Percentiles rank a stretch among this genome's conserved stretches.
phyloP scores from a whole-genome alignment of 1,140 invertebrate species.

The Hestina assimilis region DNA sequence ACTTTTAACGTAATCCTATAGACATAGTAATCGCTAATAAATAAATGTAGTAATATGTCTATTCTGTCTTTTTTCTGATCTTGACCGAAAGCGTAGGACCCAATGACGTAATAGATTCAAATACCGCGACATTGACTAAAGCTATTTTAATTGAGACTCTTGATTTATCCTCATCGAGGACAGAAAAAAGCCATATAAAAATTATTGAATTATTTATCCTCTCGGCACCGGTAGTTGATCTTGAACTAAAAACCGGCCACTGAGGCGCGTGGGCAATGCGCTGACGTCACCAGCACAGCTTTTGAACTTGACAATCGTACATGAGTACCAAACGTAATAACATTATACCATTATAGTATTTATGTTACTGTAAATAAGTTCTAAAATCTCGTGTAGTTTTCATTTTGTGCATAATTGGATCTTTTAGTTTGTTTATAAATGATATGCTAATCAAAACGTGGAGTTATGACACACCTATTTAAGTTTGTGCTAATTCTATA shows the following conservation, averaged over 20 bases:
- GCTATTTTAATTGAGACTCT: too few species aligned
- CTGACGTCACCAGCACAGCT: conserved; percentile 40
- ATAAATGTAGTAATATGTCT: too few species aligned
- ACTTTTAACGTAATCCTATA: too few species aligned
- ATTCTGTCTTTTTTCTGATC: too few species aligned
- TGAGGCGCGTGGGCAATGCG: conserved; percentile 30
- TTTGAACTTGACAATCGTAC: conserved; percentile 27
- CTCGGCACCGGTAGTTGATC: conserved; percentile 35
- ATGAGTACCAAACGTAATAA: not conserved
- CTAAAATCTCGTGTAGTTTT: not conserved
- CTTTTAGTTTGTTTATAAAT: conserved; percentile 5
- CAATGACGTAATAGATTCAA: too few species aligned
- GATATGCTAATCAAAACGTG: conserved; percentile 11
- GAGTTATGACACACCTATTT: conserved; percentile 13
- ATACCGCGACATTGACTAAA: too few species aligned
- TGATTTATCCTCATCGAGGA: too few species aligned
- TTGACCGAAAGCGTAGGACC: too few species aligned
- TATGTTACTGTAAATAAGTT: not conserved
- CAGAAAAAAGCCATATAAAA: conserved; percentile 10
- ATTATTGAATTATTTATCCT: conserved; percentile 15
- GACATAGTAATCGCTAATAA: too few species aligned
- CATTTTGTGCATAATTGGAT: not conserved
- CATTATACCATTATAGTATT: not conserved
- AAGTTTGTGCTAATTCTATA: conserved; percentile 4
- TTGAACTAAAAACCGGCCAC: conserved; percentile 58